Conservation (phyloP, 2,797 vertebrate species). For the Mallotus villosus region DNA sequence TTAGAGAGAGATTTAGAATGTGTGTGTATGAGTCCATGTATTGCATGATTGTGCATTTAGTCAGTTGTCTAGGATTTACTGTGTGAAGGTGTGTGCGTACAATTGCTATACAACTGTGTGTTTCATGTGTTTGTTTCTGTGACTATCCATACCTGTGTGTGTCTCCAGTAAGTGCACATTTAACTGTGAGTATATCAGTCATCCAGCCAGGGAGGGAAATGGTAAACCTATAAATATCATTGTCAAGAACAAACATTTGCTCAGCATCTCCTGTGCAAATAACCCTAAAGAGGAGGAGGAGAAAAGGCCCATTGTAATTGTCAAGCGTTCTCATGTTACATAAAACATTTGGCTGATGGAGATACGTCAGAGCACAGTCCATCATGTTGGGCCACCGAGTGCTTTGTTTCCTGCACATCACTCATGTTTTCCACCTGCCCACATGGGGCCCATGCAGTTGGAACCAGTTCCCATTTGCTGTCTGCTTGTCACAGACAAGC, state of each 20-base stretch:
- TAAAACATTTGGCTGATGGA: slow-evolving; percentile 5
- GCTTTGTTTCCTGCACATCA: slow-evolving; percentile 10
- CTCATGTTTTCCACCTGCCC: slow-evolving; percentile 9
- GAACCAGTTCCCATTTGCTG: neutral
- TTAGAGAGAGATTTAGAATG: too few relatives aligned
- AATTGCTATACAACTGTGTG: neutral
- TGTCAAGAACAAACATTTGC: slow-evolving; percentile 6
- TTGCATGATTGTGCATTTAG: too few relatives aligned
- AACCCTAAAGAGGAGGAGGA: neutral
- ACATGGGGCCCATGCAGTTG: neutral
- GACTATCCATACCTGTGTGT: neutral
- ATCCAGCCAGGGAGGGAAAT: slow-evolving; percentile 2
- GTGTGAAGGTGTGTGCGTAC: neutral
- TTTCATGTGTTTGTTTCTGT: neutral
- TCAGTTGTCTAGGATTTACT: neutral
- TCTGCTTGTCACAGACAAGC: neutral
- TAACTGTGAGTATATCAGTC: neutral
- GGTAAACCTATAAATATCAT: slow-evolving; percentile 6
- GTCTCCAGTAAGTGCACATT: neutral
- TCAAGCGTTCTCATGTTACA: neutral
- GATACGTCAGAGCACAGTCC: slow-evolving; percentile 12
- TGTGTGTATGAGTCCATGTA: too few relatives aligned
- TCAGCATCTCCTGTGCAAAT: neutral
- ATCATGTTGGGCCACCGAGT: neutral
- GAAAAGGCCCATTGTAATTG: neutral